phyloP scores from a whole-genome alignment of 2,113 vertebrate species.

The Crotophaga sulcirostris region DNA sequence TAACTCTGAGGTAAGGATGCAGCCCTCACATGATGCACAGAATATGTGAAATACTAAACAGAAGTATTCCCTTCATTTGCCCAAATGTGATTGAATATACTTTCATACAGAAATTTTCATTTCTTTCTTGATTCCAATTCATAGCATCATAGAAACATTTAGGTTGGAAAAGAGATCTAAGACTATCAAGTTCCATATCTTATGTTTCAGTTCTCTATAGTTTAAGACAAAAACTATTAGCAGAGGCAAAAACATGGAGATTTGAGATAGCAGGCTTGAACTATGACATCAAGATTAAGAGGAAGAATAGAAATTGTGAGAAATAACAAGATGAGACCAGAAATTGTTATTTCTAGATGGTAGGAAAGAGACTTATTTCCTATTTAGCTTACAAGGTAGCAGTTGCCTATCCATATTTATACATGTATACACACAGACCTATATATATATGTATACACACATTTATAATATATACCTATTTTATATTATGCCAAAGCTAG shows the following conservation, averaged over 20 bases:
- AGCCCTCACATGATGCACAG: neutral
- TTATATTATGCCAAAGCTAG: neutral
- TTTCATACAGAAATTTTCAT: neutral
- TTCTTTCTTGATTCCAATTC: neutral
- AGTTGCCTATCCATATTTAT: neutral
- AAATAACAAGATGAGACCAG: conserved; percentile 15
- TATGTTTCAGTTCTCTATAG: neutral
- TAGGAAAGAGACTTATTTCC: conserved; percentile 31
- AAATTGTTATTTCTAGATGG: conserved; percentile 5
- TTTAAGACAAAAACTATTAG: conserved; percentile 16
- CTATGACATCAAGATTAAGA: conserved; percentile 14
- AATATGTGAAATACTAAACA: neutral
- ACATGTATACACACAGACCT: neutral
- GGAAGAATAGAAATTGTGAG: conserved; percentile 23
- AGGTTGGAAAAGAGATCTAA: neutral
- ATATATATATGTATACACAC: neutral
- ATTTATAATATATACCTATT: neutral
- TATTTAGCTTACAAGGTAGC: conserved; percentile 31
- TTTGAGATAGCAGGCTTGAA: conserved; percentile 24
- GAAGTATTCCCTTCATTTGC: neutral
- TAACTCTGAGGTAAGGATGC: neutral
- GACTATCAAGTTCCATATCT: neutral
- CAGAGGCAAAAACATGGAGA: neutral
- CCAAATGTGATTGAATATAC: neutral
- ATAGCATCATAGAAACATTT: neutral